Base-by-base conservation (phyloP, 2,113 vertebrate species). In the Ondatra zibethicus region DNA sequence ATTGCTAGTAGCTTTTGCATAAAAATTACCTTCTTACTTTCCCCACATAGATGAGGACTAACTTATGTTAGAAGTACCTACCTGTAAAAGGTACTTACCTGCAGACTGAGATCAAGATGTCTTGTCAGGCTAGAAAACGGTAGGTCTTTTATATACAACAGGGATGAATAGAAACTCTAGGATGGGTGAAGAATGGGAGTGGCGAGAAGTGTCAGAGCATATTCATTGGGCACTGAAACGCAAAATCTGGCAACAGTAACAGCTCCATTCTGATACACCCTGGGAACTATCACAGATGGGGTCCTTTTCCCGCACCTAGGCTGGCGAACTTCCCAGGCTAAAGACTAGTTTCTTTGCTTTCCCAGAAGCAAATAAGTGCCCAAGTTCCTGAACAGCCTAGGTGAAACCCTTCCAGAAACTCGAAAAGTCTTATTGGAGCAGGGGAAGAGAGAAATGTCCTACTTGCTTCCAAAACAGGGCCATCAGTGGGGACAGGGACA, bases 351-450 rank as follows among this genome's bases (percentile, higher is more conserved):
- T 75, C 92, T 66, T 21, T 36, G 29, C 6, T 84, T 77, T 7
- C 12, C 31, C 39, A n/a, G 25, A 1, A 92, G 21, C 5, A 39
- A 45, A 23, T 76, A 95, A 63, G 29, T 92, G 47, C 2, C 50
- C 80, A 72, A 0, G 27, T 23, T 47, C 76, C 11, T 65, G 42
- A 90, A 10, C 3, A 90, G 3, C 3, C 36, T 17, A 61, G 21
- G 21, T 27, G 31, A 19, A 70, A 16, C 55, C 1, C 5, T 92
- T 86, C 6, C 27, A 39, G 58, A 68, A 96, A 76, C 10, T 31
- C 17, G 13, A 66, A 47, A 78, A 14, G 4, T 0, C 0, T 63
- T 13, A 4, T 1, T 10, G 0, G 13, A 9, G 4, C 13, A 7
- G 33, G 1, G 3, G 1, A 65, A 1, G 33, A 42, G 7, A 45